phyloP scores from a whole-genome alignment of 2,797 vertebrate genomes.

The Delichon dasypus region DNA sequence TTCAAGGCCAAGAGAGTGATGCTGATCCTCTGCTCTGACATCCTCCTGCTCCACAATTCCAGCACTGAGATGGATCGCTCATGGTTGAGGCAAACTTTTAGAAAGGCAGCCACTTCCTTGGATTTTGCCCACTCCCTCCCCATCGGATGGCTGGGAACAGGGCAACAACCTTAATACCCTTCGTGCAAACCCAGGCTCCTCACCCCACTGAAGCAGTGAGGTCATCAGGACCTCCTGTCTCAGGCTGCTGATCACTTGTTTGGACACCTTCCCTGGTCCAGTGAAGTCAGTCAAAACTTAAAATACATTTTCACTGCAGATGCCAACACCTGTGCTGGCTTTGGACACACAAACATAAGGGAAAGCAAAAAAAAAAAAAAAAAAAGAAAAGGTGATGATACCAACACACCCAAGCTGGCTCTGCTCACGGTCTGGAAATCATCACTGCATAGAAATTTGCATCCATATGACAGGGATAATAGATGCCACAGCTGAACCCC shows the following conservation, averaged over 20 bases:
- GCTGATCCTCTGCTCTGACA: neutral
- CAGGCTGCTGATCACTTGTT: neutral
- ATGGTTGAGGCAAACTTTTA: neutral
- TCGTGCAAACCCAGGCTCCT: neutral
- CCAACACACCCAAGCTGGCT: neutral
- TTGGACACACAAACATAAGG: neutral
- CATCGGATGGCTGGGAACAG: fast-evolving
- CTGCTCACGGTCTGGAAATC: constrained; percentile 22
- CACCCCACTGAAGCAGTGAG: neutral
- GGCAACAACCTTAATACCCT: neutral
- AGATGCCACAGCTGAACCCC: constrained; percentile 34
- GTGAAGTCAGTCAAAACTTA: neutral
- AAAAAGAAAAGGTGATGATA: neutral
- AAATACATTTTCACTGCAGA: neutral
- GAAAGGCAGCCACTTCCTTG: neutral
- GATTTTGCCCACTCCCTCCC: neutral
- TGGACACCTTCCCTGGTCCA: neutral
- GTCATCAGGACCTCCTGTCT: neutral
- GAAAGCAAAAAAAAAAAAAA: neutral
- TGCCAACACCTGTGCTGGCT: neutral
- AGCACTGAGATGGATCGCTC: fast-evolving
- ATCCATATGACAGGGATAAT: constrained; percentile 56
- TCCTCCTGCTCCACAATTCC: neutral
- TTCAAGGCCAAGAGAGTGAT: neutral
- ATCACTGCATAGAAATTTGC: constrained; percentile 39